Percentiles rank a stretch among this genome's conserved stretches.
phyloP scores from a whole-genome alignment of 2,888 invertebrate species.

The Ectemnius cavifrons region DNA sequence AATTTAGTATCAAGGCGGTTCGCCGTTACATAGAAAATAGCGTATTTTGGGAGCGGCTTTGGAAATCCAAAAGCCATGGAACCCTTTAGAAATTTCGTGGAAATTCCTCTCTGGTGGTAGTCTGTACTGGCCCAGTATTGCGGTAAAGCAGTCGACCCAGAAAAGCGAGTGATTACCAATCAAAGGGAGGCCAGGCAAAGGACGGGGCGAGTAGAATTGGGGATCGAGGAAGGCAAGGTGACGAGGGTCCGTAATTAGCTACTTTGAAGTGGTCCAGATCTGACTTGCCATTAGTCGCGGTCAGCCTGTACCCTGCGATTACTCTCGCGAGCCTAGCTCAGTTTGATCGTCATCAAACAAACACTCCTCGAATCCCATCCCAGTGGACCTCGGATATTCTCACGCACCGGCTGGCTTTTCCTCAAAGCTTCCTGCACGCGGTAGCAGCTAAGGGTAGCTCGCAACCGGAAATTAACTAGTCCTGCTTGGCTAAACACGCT shows the following conservation, averaged over 20 bases:
- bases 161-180: constrained; percentile 58
- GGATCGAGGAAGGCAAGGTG: constrained; percentile 50
- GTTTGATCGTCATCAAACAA: constrained; percentile 11
- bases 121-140: not conserved
- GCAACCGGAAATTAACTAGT: constrained; percentile 7
- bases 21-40: no score
- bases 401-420: not conserved
- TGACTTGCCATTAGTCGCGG: constrained; percentile 59
- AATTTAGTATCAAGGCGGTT: constrained; percentile 8
- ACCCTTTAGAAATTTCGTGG: no score
- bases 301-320: constrained; percentile 49
- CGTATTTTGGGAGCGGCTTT: no score
- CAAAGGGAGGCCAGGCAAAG: constrained; percentile 45
- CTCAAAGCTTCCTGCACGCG: no score
- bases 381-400: not conserved
- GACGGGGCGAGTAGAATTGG: constrained; percentile 41
- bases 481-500: no score
- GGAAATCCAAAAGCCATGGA: no score
- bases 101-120: no score
- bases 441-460: constrained; percentile 26
- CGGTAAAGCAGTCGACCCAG: constrained; percentile 22
- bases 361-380: no score
- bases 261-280: constrained; percentile 61
- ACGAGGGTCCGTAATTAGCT: constrained; percentile 65
- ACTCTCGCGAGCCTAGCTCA: constrained; percentile 24